phyloP scores from a whole-genome alignment of 2,113 vertebrate species.

The Polyodon spathula region DNA sequence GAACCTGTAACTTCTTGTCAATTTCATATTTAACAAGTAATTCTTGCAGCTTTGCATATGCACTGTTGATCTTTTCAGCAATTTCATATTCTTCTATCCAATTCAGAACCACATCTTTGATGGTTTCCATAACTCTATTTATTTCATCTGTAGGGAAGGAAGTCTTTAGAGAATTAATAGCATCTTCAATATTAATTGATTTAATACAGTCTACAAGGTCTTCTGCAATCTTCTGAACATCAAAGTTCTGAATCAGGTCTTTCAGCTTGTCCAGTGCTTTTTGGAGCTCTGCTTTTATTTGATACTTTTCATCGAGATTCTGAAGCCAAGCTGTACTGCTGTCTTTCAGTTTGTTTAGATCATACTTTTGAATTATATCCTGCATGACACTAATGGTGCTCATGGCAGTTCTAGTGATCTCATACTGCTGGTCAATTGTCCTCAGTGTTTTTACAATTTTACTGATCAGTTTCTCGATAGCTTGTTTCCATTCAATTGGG shows the following conservation, averaged over 20 bases:
- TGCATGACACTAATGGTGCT: constrained; percentile 50
- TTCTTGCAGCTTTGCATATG: constrained; percentile 52
- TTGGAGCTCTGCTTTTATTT: constrained; percentile 55
- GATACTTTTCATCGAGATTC: constrained; percentile 62
- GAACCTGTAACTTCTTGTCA: constrained; percentile 59
- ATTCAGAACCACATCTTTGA: constrained; percentile 63
- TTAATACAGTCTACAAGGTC: constrained; percentile 53
- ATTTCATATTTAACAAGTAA: constrained; percentile 64
- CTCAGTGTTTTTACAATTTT: constrained; percentile 51
- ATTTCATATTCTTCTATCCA: constrained; percentile 77
- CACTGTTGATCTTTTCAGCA: constrained; percentile 63
- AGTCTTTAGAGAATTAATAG: constrained; percentile 52
- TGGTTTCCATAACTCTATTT: constrained; percentile 53
- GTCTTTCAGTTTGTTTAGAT: constrained; percentile 54
- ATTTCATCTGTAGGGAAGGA: constrained; percentile 56
- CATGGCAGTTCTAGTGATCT: constrained; percentile 55
- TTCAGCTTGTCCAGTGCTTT: constrained; percentile 57
- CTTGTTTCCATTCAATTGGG: constrained; percentile 40
- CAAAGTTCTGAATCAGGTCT: constrained; percentile 53
- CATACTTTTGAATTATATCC: constrained; percentile 50
- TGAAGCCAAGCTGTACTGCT: constrained; percentile 60
- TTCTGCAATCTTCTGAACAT: constrained; percentile 49
- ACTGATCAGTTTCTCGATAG: constrained; percentile 53
- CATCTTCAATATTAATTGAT: constrained; percentile 42
- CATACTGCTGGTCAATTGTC: constrained; percentile 62